These are phyloP conservation scores for Maniola hyperantus DNA, from an alignment of 2,888 invertebrate species.

Conservation along the genomic window DNA sequence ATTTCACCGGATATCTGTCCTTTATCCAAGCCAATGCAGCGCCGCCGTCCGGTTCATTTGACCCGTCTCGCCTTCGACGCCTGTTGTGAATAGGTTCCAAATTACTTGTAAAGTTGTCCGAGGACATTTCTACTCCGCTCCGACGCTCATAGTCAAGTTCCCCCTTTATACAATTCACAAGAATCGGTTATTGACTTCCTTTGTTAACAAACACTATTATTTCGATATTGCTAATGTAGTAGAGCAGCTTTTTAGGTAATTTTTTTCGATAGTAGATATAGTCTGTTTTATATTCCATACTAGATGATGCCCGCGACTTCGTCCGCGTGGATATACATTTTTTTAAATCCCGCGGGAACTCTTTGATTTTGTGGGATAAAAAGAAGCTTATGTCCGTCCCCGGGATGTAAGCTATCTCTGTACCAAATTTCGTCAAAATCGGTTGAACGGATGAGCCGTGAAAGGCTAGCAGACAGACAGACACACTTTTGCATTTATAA, in stretches of 20 bases:
- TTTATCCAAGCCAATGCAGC: slow-evolving; percentile 44
- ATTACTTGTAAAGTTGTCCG: slow-evolving; percentile 71
- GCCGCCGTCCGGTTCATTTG: slow-evolving; percentile 65
- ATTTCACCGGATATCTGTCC: slow-evolving; percentile 23
- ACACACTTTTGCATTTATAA: too few relatives aligned
- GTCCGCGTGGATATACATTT: too few relatives aligned
- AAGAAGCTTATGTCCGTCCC: too few relatives aligned
- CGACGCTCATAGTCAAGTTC: slow-evolving; percentile 49
- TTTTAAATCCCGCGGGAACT: too few relatives aligned
- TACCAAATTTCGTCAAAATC: neutral
- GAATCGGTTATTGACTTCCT: slow-evolving; percentile 41
- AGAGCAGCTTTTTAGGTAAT: too few relatives aligned
- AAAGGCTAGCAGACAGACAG: too few relatives aligned
- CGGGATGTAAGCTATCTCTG: neutral
- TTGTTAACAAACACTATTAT: neutral
- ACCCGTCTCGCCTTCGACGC: slow-evolving; percentile 49
- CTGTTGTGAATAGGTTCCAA: slow-evolving; percentile 77
- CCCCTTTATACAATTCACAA: slow-evolving; percentile 46
- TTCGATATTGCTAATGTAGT: neutral
- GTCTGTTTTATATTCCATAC: too few relatives aligned
- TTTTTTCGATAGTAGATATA: neutral
- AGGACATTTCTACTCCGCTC: slow-evolving; percentile 52
- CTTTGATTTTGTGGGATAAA: too few relatives aligned
- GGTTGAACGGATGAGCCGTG: too few relatives aligned
- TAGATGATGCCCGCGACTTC: too few relatives aligned